Percentiles rank a stretch among this genome's conserved stretches.
phyloP scores from a whole-genome alignment of 2,113 vertebrate genomes.

The Caracal caracal region DNA sequence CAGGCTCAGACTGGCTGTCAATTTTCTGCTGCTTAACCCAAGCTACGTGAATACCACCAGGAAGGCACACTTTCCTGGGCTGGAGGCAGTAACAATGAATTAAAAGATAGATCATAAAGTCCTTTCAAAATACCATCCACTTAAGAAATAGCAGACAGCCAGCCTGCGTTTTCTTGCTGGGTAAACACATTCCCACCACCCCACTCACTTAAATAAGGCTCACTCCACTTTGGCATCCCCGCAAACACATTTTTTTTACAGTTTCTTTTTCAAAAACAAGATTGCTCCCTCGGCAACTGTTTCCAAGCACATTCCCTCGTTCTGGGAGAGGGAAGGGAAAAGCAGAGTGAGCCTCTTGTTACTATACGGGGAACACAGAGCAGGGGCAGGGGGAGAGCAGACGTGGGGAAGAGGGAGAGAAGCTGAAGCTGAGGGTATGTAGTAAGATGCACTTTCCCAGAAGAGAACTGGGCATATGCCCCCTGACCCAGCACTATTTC shows the following conservation, averaged over 20 bases:
- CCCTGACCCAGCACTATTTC: neutral
- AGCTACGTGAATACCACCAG: neutral
- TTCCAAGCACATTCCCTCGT: slow-evolving; percentile 72
- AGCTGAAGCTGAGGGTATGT: slow-evolving; percentile 15
- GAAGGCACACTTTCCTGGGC: slow-evolving; percentile 62
- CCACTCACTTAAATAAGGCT: slow-evolving; percentile 69
- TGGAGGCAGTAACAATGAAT: slow-evolving; percentile 71
- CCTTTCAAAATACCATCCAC: slow-evolving; percentile 72
- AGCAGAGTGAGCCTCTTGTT: slow-evolving; percentile 32
- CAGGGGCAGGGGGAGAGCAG: neutral
- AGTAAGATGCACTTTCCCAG: slow-evolving; percentile 56
- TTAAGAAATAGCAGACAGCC: slow-evolving; percentile 57
- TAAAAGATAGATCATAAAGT: slow-evolving; percentile 74
- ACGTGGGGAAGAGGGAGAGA: neutral
- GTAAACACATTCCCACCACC: slow-evolving; percentile 74
- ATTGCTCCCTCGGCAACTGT: slow-evolving; percentile 79
- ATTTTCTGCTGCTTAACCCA: slow-evolving; percentile 65
- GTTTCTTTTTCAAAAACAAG: slow-evolving; percentile 79
- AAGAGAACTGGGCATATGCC: slow-evolving; percentile 50
- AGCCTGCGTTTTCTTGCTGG: slow-evolving; percentile 58
- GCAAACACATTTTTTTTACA: slow-evolving; percentile 68
- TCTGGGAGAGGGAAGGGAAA: slow-evolving; percentile 44
- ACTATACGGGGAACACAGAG: slow-evolving; percentile 37
- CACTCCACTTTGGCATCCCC: slow-evolving; percentile 67
- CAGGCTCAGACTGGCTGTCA: slow-evolving; percentile 57